These are phyloP conservation scores for Poicephalus meyeri DNA, from an alignment of 2,113 vertebrate genomes.

Conservation along the genomic window DNA sequence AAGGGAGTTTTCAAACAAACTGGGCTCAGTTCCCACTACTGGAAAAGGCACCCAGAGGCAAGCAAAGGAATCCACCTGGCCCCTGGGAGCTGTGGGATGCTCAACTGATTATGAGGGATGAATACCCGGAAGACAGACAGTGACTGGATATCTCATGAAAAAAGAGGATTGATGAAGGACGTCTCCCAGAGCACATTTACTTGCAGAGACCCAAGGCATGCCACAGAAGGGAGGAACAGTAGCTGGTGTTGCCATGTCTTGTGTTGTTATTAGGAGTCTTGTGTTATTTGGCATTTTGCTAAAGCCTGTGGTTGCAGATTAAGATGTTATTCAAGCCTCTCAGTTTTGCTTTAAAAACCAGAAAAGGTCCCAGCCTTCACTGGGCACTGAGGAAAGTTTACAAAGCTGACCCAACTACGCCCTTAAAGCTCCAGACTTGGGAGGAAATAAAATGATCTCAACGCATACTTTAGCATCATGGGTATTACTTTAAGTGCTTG, in stretches of 20 bases:
- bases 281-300: background rate
- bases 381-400: background rate
- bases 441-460: slow-evolving; percentile 15
- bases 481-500: background rate
- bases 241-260: background rate
- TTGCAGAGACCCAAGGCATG: accelerated
- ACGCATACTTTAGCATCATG: background rate
- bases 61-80: background rate
- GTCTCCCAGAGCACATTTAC: background rate
- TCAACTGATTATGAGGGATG: accelerated
- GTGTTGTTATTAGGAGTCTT: background rate
- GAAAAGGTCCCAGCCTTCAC: background rate
- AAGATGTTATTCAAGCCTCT: background rate
- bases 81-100: background rate
- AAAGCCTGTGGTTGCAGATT: background rate
- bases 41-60: background rate
- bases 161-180: background rate
- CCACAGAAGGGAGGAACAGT: background rate
- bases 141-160: background rate
- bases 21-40: accelerated
- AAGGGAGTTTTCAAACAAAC: background rate
- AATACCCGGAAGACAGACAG: background rate
- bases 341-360: background rate
- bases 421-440: background rate
- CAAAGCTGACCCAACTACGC: background rate